phyloP scores from a whole-genome alignment of 2,113 vertebrate genomes.

The Elephantulus edwardii region DNA sequence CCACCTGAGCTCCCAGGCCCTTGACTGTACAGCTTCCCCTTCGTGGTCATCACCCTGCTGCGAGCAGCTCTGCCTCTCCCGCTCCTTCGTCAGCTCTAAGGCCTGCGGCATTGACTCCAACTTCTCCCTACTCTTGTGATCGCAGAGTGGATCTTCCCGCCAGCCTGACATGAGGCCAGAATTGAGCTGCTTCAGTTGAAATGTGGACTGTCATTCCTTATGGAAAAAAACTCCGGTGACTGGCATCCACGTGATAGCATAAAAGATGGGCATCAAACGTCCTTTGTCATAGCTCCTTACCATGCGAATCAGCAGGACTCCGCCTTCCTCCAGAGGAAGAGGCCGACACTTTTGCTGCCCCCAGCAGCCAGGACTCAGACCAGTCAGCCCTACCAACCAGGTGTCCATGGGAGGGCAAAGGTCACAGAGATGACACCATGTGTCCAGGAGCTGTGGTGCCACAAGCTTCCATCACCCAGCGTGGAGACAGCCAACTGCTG shows the following conservation, averaged over 20 bases:
- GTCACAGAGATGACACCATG: no score
- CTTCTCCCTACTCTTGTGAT: rapidly evolving
- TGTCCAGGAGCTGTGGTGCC: not conserved
- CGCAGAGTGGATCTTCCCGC: not conserved
- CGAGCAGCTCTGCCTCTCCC: not conserved
- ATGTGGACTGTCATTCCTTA: not conserved
- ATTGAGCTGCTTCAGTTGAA: not conserved
- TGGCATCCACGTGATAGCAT: rapidly evolving
- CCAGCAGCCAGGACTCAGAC: not conserved
- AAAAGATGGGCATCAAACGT: not conserved
- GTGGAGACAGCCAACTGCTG: not conserved
- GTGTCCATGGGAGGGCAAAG: not conserved
- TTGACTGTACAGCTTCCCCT: not conserved
- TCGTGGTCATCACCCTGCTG: not conserved
- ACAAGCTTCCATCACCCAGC: not conserved
- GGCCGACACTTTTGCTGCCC: not conserved
- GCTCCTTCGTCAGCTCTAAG: not conserved
- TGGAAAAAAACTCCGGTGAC: not conserved
- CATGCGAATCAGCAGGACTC: not conserved
- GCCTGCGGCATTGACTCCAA: not conserved
- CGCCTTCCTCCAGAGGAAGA: no score
- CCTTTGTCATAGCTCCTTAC: not conserved
- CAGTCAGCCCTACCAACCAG: not conserved
- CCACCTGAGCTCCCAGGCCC: not conserved
- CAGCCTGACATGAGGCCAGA: not conserved